Evolutionary conservation across 2,888 invertebrate genomes (phyloP), one percentile per base, ranked within the genome.

Genomic region (Morpho achilles): DNA sequence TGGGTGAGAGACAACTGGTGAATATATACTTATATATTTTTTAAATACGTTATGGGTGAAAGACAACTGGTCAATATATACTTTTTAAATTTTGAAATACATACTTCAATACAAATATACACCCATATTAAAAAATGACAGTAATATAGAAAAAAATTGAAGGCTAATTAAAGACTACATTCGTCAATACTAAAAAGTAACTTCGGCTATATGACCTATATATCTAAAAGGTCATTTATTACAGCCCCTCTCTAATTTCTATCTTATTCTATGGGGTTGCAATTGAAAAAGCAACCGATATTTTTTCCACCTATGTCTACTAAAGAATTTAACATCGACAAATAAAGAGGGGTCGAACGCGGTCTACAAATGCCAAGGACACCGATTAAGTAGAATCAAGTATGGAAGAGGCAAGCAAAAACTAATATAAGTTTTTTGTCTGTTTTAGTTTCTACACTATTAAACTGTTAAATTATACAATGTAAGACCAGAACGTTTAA

Each of bases 261-360:
- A 64, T 66, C 69, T 71, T 71, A 61, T 66, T 68, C 65, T 68
- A 67, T 66, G 54, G 69, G 63, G 65, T 63, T 71, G 71, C 75
- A 74, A 70, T 77, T 78, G 79, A 77, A 79, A 81, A 75, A 76
- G 75, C 71, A 76, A 75, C 67, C 69, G 69, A 65, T 72, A 72
- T 77, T 81, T 82, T 79, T 84, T 83, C 76, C 82, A 81, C 83
- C 84, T 84, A 82, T 80, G 78, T 74, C 80, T 80, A 74, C 74
- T 87, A 80, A 87, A 87, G 88, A 88, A 88, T 88, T 88, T 87
- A 86, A 85, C 79, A 78, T 87, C 88, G 85, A 87, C 87, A 87
- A 87, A 87, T 87, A 88, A 85, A 84, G 78, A 82, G 84, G 84
- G 81, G 74, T 63, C 66, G 80, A 78, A 77, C 70, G 62, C 71